These are phyloP conservation scores for Sardinella longiceps DNA, from an alignment of 2,797 vertebrate species.

Conservation along the genomic window DNA sequence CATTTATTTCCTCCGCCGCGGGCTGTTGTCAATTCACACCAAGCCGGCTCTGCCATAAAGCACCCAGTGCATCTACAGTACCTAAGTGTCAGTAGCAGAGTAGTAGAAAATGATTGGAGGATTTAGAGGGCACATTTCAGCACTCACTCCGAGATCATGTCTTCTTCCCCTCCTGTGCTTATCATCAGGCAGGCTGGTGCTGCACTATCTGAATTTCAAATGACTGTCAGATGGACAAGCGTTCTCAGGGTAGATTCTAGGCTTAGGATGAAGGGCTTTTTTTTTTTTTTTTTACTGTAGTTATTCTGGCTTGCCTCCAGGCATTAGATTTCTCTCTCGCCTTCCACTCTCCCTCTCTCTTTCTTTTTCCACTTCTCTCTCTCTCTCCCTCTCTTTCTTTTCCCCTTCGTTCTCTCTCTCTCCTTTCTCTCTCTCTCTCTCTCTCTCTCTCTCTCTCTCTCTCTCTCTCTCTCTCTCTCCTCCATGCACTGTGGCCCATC, in stretches of 20 bases:
- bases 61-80: neutral
- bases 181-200: slow-evolving; percentile 48
- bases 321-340: neutral
- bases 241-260: neutral
- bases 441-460: neutral
- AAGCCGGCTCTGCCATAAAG: neutral
- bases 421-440: neutral
- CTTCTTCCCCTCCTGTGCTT: slow-evolving; percentile 44
- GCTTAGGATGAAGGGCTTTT: neutral
- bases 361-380: neutral
- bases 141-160: slow-evolving; percentile 19
- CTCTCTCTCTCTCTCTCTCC: neutral
- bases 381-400: neutral
- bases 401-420: too few relatives aligned
- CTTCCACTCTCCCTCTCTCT: neutral
- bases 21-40: neutral
- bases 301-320: neutral
- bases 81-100: slow-evolving; percentile 33
- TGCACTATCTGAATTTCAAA: slow-evolving; percentile 55
- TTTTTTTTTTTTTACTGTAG: neutral
- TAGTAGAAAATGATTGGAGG: slow-evolving; percentile 41
- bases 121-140: slow-evolving; percentile 48
- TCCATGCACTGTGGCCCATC: too few relatives aligned
- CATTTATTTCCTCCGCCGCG: neutral
- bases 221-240: slow-evolving; percentile 30